Evolutionary conservation across 2,888 invertebrate species (phyloP), one percentile per base, ranked within the genome.

Genomic region (Lacanobia oleracea): DNA sequence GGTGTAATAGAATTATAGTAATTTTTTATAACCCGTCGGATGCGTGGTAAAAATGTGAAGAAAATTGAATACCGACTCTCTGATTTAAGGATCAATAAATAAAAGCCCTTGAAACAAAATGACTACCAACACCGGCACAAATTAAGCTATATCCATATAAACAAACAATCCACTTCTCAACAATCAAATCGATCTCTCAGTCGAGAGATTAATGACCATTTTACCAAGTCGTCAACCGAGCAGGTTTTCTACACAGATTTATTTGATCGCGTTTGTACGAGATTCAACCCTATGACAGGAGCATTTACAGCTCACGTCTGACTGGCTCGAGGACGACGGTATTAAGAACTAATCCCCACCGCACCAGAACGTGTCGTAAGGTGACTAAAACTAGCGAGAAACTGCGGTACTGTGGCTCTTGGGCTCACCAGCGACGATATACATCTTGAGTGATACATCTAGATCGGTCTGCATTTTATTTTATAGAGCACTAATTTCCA

Each of bases 1-100:
- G 85, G 90, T 92, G 89, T 90, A 88, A 89, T 87, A 85, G 87
- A 89, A 90, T 88, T 90, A 89, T 88, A 86, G 81, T 80, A 87
- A 82, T 91, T 90, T 89, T 91, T 89, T 88, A 86, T 82, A 84
- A 81, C 80, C 69, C 76, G 75, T 81, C 82, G 81, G 81, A 81
- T 81, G 78, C 79, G 72, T 79, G 77, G 56, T 72, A 9, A 56
- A 73, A 64, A 64, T 56, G 23, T 21, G 37, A 48, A 40, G 23
- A 50, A 67, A 65, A 56, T 60, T 0, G 27, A 12, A 67, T 65
- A 23, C 6, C 10, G 23, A 54, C 10, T 56, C 65, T 60, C 16
- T 69, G 27, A 56, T 54, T 37, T 0, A 10, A 43, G 9, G 6
- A 54, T 64, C 18, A 27, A 53, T 53, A 27, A 53, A 64, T 50